Evolutionary conservation across 1,140 invertebrate species (phyloP).

Genomic region (Bathynomus jamesi): DNA sequence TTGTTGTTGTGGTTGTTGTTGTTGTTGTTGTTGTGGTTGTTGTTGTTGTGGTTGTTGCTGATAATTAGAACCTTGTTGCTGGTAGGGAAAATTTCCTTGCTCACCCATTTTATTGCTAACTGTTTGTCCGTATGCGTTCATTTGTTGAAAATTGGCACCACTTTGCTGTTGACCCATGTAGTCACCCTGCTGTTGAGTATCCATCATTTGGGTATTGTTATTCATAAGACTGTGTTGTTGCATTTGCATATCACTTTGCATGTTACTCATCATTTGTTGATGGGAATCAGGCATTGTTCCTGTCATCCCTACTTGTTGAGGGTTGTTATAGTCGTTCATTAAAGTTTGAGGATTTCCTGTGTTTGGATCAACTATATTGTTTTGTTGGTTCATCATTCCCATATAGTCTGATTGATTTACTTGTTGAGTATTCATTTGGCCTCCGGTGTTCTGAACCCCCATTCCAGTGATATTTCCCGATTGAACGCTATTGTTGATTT

Average conservation of each 20-base stretch:
- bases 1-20: conserved; percentile 6
- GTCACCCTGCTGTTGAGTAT: not conserved
- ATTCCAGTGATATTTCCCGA: not conserved
- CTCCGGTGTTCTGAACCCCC: not conserved
- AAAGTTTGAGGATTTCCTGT: not conserved
- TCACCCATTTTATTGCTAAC: too few species aligned
- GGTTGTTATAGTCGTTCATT: not conserved
- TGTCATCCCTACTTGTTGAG: too few species aligned
- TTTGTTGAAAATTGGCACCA: conserved; percentile 1
- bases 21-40: not conserved
- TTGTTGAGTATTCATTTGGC: not conserved
- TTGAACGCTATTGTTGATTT: not conserved
- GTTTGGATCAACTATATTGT: not conserved
- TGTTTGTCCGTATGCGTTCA: too few species aligned
- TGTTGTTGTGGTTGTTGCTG: not conserved
- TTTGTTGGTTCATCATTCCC: not conserved
- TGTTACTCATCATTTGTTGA: not conserved
- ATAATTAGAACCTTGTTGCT: not conserved
- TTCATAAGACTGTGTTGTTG: not conserved
- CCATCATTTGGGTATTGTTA: not conserved
- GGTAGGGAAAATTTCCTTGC: not conserved
- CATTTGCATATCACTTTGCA: not conserved
- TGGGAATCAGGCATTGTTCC: too few species aligned
- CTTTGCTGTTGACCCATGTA: not conserved
- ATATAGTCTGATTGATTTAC: not conserved